These are phyloP conservation scores for Drosophila truncata DNA, from an alignment of 1,140 invertebrate genomes.

Conservation along the genomic window DNA sequence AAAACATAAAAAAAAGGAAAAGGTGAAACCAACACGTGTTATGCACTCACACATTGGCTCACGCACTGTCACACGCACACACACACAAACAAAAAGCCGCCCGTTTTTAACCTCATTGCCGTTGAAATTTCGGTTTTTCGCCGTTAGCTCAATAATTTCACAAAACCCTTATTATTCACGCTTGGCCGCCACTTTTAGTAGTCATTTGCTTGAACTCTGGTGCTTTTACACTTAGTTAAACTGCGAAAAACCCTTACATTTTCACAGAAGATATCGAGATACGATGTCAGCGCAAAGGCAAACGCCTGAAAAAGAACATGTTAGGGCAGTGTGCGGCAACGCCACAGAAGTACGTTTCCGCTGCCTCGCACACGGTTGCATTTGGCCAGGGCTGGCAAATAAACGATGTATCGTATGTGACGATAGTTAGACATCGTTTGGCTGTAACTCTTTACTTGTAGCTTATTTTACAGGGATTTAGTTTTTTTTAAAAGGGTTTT, in stretches of 20 bases:
- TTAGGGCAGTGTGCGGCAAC: constrained; percentile 73
- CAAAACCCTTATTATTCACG: constrained; percentile 22
- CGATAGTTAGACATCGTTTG: neutral
- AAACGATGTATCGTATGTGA: neutral
- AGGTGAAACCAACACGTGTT: constrained; percentile 63
- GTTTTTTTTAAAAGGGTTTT: rapidly evolving
- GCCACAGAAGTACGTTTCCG: constrained; percentile 59
- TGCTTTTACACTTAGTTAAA: constrained; percentile 48
- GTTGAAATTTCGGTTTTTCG: constrained; percentile 18
- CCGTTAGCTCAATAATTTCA: constrained; percentile 28
- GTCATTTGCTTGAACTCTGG: constrained; percentile 37
- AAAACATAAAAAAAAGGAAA: constrained; percentile 35
- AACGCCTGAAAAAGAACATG: constrained; percentile 85
- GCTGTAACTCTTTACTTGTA: neutral
- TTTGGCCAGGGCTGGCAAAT: constrained; percentile 47
- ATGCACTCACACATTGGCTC: constrained; percentile 29
- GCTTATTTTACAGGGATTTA: rapidly evolving
- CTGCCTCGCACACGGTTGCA: constrained; percentile 52
- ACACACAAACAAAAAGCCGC: constrained; percentile 45
- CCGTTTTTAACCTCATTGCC: constrained; percentile 75
- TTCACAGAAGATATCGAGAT: constrained; percentile 78
- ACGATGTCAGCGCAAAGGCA: constrained; percentile 85
- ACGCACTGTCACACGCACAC: constrained; percentile 2
- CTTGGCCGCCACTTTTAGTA: constrained; percentile 11
- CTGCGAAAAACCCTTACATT: constrained; percentile 76